phyloP scores from a whole-genome alignment of 2,797 vertebrate species.

The Sebastes vulpes region DNA sequence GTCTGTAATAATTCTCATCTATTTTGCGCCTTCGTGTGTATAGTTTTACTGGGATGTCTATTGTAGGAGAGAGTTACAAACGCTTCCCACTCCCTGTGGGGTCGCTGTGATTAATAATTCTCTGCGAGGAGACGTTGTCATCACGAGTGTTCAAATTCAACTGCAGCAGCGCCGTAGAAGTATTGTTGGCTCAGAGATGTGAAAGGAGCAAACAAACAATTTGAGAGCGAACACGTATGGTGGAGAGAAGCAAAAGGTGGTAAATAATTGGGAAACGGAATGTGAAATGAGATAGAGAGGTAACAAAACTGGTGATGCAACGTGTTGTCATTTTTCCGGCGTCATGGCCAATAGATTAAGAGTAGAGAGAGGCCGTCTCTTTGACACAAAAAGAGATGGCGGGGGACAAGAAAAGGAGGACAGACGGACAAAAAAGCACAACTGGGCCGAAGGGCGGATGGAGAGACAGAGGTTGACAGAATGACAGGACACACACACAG shows the following conservation, averaged over 20 bases:
- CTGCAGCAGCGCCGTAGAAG: not conserved
- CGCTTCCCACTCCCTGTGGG: not conserved
- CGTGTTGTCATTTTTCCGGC: not conserved
- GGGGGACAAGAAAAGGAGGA: constrained; percentile 17
- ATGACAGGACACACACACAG: constrained; percentile 44
- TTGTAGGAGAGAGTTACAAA: constrained; percentile 5
- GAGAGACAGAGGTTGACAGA: constrained; percentile 38
- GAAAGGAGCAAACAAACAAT: not conserved
- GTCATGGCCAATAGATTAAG: constrained; percentile 24
- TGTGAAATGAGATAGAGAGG: not conserved
- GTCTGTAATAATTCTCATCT: not conserved
- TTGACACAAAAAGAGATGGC: constrained; percentile 7
- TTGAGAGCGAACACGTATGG: not conserved
- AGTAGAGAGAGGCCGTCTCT: not conserved
- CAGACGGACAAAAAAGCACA: constrained; percentile 18
- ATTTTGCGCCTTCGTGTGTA: not conserved
- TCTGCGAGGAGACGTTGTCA: constrained; percentile 13
- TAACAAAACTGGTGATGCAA: not conserved
- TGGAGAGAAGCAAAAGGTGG: not conserved
- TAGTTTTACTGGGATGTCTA: not conserved
- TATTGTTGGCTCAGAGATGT: not conserved
- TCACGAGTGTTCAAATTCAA: not conserved
- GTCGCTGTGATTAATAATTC: constrained; percentile 40
- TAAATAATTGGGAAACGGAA: constrained; percentile 10
- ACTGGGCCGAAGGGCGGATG: not conserved